These are phyloP conservation scores for Cataglyphis cursor DNA, from an alignment of 2,888 invertebrate species.

Conservation along the genomic window DNA sequence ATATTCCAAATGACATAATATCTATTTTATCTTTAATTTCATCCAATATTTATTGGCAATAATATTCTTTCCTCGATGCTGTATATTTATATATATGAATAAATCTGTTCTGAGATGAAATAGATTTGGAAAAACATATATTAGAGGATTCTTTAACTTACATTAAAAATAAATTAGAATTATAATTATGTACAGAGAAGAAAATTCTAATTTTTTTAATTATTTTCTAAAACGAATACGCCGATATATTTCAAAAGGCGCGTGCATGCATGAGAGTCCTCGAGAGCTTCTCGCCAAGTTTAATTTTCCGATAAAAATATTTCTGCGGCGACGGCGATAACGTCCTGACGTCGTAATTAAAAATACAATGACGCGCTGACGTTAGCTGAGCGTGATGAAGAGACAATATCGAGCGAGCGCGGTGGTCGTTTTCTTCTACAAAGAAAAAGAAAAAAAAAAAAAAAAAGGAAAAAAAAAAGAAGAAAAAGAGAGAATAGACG, in stretches of 20 bases:
- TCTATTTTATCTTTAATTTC: background rate
- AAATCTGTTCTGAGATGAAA: background rate
- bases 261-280: background rate
- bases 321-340: constrained; percentile 20
- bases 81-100: background rate
- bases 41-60: background rate
- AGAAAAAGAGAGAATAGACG: background rate
- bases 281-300: background rate
- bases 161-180: background rate
- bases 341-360: constrained; percentile 56
- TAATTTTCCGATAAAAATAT: constrained; percentile 48
- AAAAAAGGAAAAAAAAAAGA: background rate
- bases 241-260: background rate
- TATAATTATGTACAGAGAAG: background rate
- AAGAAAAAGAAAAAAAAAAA: background rate
- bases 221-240: background rate
- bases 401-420: constrained; percentile 39
- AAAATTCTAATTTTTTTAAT: background rate
- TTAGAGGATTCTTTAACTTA: background rate
- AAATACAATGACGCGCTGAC: constrained; percentile 55
- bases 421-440: background rate
- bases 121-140: background rate
- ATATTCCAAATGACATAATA: constrained; percentile 20
- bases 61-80: background rate
- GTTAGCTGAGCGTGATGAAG: background rate